A percentile compares a stretch with the other conserved stretches of the same genome.
phyloP scores from a whole-genome alignment of 2,888 invertebrate species.

The Dendrolimus pini region DNA sequence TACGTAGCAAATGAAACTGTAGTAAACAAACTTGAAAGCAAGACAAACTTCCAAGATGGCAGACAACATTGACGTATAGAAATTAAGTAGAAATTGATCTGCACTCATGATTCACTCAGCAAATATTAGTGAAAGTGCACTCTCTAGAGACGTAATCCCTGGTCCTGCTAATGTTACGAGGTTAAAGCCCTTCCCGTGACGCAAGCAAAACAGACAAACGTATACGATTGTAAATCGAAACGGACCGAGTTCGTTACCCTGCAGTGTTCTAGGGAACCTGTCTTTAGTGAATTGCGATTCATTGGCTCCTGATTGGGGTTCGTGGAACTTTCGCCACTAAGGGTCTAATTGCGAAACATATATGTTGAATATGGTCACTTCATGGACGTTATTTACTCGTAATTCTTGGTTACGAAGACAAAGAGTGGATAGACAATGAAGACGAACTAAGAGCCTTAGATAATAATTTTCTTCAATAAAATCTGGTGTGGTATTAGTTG shows the following conservation, averaged over 20 bases:
- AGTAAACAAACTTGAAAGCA: too few species aligned
- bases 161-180: conserved; percentile 14
- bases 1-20: too few species aligned
- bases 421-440: too few species aligned
- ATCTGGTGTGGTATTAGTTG: too few species aligned
- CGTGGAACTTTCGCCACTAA: conserved; percentile 8
- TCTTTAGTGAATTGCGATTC: conserved; percentile 6
- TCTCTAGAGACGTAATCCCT: conserved; percentile 10
- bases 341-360: too few species aligned
- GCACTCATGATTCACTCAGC: background rate
- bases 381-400: too few species aligned
- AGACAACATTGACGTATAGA: background rate
- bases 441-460: too few species aligned
- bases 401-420: too few species aligned
- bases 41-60: too few species aligned
- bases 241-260: conserved; percentile 17
- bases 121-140: conserved; percentile 12
- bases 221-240: conserved; percentile 2
- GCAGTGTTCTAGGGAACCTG: conserved; percentile 14
- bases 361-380: too few species aligned
- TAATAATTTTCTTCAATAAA: too few species aligned
- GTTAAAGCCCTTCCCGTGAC: conserved; percentile 32
- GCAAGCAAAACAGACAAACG: conserved; percentile 15
- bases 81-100: background rate
- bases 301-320: conserved; percentile 11